Evolutionary conservation across 1,140 invertebrate genomes (phyloP), one percentile per base, ranked within the genome.

Genomic region (Arion vulgaris): DNA sequence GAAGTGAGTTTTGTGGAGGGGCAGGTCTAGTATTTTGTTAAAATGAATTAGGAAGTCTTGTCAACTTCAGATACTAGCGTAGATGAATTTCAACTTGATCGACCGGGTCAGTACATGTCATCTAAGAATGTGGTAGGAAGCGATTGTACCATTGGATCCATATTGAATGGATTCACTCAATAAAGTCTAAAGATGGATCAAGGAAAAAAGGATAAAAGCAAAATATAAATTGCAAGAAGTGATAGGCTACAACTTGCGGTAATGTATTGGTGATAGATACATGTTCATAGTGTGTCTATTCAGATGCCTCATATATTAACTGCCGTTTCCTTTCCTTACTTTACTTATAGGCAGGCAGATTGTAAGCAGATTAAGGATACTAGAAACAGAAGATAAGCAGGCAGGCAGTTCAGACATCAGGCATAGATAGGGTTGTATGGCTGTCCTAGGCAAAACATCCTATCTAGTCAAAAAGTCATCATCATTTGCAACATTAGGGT

Each of bases 321-420:
- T 68, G 2, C 38, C 66, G 57, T 80, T 80, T 71, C 78, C 66
- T 80, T 80, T 80, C 78, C 78, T 80, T 34, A 71, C 78, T 80
- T 80, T 66, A 80, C 62, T 80, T 80, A 80, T 80, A 80, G 78
- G 74, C 74, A 66, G 17, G 17, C 62, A 76, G 71, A 57, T 80
- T 80, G 78, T 80, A 80, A 80, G 78, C 78, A 80, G 78, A 80
- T 49, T 80, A 80, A 80, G 78, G 68, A 71, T 36, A 72, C 78
- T 80, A 80, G 78, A 80, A 80, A 71, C 62, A 4, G 68, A 80
- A 66, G 57, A 71, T 66, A 62, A 38, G 78, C 78, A 80, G 78
- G 78, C 78, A 80, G 78, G 78, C 78, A 80, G 78, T 80, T 80
- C 78, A 80, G 78, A 51, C 78, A 41, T 80, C 66, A 80, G 78